Percentiles rank a stretch among this genome's conserved stretches.
Evolutionary conservation across 2,797 vertebrate species (phyloP).

Genomic region (Tenualosa thibaudeaui): DNA sequence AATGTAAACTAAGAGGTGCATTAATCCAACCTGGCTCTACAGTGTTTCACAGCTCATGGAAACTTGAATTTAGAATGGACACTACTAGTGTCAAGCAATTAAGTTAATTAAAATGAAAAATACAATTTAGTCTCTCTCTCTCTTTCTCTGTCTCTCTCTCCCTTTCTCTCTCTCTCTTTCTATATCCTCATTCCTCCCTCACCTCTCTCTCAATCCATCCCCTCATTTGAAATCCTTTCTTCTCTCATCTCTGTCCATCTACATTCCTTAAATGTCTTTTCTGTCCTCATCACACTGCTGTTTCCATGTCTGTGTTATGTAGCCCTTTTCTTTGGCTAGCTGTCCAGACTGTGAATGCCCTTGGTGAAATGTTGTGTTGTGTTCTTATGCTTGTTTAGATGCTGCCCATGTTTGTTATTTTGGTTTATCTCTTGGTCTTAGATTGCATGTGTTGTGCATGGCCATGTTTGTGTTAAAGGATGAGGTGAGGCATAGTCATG

Average conservation of each 20-base stretch:
- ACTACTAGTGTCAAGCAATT: too few relatives aligned
- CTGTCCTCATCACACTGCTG: background rate
- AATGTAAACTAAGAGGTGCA: too few relatives aligned
- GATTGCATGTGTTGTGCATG: too few relatives aligned
- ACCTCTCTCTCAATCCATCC: background rate
- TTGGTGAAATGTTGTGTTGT: constrained; percentile 2
- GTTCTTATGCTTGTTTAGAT: too few relatives aligned
- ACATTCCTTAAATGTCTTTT: background rate
- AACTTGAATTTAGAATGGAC: too few relatives aligned
- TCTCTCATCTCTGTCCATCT: background rate
- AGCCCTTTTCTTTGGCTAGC: background rate
- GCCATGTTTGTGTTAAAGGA: too few relatives aligned
- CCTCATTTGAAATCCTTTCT: background rate
- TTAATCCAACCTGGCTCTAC: too few relatives aligned
- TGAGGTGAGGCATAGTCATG: too few relatives aligned
- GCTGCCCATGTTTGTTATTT: background rate
- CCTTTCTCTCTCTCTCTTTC: background rate
- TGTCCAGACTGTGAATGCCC: constrained; percentile 2
- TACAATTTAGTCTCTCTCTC: background rate
- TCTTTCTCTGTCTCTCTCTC: background rate
- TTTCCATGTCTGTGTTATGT: background rate
- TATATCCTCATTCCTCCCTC: too few relatives aligned
- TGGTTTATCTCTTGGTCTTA: background rate
- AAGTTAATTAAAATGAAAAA: too few relatives aligned
- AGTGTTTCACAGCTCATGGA: too few relatives aligned